phyloP scores from a whole-genome alignment of 2,797 vertebrate species.

The Siniperca undulata region DNA sequence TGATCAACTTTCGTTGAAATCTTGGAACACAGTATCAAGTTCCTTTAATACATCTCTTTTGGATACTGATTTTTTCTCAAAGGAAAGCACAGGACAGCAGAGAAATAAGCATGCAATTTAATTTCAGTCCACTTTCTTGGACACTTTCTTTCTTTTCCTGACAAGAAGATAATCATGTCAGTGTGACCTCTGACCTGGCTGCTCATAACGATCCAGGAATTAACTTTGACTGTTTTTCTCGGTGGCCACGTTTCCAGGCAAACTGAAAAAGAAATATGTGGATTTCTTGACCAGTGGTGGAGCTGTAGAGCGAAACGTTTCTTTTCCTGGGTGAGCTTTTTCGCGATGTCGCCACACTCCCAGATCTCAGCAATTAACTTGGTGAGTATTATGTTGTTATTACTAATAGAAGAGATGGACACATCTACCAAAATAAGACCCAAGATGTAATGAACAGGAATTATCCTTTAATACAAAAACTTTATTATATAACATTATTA shows the following conservation, averaged over 20 bases:
- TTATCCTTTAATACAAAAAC: background rate
- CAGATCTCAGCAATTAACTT: background rate
- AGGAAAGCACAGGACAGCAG: no score
- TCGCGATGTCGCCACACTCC: background rate
- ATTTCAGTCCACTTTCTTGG: background rate
- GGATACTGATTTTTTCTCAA: no score
- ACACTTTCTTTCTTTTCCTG: no score
- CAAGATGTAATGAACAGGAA: background rate
- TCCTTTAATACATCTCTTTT: no score
- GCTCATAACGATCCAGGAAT: background rate
- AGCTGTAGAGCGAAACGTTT: no score
- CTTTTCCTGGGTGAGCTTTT: background rate
- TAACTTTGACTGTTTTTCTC: background rate
- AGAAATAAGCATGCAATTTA: background rate
- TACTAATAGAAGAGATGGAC: background rate
- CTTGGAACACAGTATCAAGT: no score
- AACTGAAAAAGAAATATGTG: no score
- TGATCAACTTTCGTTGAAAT: no score
- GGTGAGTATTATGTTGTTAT: background rate
- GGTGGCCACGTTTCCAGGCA: no score
- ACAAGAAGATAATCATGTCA: background rate
- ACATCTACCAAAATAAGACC: background rate
- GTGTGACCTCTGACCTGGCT: background rate
- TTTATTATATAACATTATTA: background rate
- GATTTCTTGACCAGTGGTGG: no score